These are phyloP conservation scores for Catocala nupta DNA, from an alignment of 2,888 invertebrate species.

Conservation along the genomic window DNA sequence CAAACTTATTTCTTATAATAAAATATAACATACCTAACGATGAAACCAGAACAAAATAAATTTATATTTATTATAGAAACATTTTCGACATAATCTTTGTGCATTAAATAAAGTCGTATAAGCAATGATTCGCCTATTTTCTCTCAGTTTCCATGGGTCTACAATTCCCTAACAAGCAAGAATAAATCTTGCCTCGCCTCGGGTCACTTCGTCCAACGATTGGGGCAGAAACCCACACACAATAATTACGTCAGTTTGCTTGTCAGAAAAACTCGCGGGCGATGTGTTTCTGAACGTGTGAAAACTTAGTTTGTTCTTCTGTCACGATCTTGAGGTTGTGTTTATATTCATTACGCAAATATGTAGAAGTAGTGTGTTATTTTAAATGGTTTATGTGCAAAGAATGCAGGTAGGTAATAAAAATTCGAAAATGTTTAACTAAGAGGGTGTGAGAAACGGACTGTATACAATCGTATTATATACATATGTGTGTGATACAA, in stretches of 20 bases:
- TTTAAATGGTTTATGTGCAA: background rate
- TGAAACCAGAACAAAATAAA: too few relatives aligned
- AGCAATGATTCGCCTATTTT: background rate
- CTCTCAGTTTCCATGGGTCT: constrained; percentile 3
- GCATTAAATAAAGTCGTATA: too few relatives aligned
- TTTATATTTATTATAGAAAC: too few relatives aligned
- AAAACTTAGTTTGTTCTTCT: constrained; percentile 15
- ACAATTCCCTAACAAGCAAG: constrained; percentile 24
- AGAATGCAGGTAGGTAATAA: too few relatives aligned
- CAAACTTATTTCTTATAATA: too few relatives aligned
- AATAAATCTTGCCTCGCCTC: constrained; percentile 33
- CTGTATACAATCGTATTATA: too few relatives aligned
- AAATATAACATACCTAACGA: too few relatives aligned
- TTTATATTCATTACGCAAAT: constrained; percentile 4
- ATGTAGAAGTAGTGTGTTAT: background rate
- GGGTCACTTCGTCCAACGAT: constrained; percentile 30
- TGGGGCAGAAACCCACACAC: constrained; percentile 35
- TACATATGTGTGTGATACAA: too few relatives aligned
- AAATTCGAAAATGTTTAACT: too few relatives aligned
- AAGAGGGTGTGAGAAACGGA: too few relatives aligned
- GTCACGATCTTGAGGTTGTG: constrained; percentile 15
- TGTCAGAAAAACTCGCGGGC: constrained; percentile 42
- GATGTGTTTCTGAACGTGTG: constrained; percentile 21
- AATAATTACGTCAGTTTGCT: constrained; percentile 46
- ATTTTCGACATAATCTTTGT: too few relatives aligned